Conservation (phyloP, 1,140 invertebrate genomes). For the Bombus balteatus region DNA sequence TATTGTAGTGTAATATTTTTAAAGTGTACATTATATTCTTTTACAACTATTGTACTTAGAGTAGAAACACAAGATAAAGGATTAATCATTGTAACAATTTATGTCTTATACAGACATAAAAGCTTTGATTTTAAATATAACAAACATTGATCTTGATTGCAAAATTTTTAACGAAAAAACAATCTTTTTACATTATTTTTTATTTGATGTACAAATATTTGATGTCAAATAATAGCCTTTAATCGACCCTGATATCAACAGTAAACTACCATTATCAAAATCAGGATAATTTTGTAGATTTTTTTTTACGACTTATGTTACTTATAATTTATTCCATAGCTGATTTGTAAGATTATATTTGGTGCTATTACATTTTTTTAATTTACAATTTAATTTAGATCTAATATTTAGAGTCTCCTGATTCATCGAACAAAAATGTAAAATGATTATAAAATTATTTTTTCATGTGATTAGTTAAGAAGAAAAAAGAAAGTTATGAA, state of each 20-base stretch:
- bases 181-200: slow-evolving; percentile 22
- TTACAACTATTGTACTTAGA: slow-evolving; percentile 24
- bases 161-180: neutral
- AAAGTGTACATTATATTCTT: slow-evolving; percentile 31
- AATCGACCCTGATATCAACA: neutral
- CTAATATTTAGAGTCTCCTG: slow-evolving; percentile 60
- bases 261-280: slow-evolving; percentile 20
- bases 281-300: slow-evolving; percentile 47
- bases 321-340: slow-evolving; percentile 61
- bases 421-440: neutral
- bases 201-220: slow-evolving; percentile 35
- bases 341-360: slow-evolving; percentile 48
- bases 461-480: neutral
- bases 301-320: slow-evolving; percentile 27
- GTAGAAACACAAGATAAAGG: slow-evolving; percentile 29
- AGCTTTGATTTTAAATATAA: slow-evolving; percentile 21
- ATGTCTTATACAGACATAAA: neutral
- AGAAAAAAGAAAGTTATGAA: neutral
- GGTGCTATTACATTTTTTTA: slow-evolving; percentile 57
- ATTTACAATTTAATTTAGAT: neutral
- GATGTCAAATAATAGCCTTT: slow-evolving; percentile 28
- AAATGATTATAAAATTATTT: neutral
- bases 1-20: slow-evolving; percentile 21
- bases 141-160: slow-evolving; percentile 26
- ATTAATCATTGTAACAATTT: slow-evolving; percentile 11